Evolutionary conservation across 2,888 invertebrate species (phyloP), one percentile per base, ranked within the genome.

Genomic region (Busseola fusca): DNA sequence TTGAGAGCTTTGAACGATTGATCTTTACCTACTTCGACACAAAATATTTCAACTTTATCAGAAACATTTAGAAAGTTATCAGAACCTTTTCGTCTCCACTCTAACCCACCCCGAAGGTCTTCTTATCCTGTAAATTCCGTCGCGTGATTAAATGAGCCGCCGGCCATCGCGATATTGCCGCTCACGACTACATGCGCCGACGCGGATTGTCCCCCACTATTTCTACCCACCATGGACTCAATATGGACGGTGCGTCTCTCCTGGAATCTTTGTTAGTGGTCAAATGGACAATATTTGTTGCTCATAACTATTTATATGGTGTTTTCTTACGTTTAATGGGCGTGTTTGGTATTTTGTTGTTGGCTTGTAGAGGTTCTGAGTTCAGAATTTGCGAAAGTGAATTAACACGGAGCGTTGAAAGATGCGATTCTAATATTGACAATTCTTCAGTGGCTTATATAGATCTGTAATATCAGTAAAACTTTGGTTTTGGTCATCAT

Each of bases 91-190:
- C 76, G 12, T 75, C 78, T 90, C 92, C 90, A 89, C 69, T 83
- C 58, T 87, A 25, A 16, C 37, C 37, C 1, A 76, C 37, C 82
- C 50, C 45, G 64, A 84, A 73, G 87, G 85, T 88, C 88, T 85
- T 85, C 87, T 87, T 87, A 87, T 86, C 87, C 88, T 87, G 87
- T 89, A 91, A 93, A 96, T 96, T 95, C 96, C 95, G 87, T 82
- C 93, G 91, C 93, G 96, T 95, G 96, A 96, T 95, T 94, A 96
- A 95, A 96, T 95, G 96, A 95, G 95, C 95, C 91, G 92, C 88
- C 91, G 92, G 93, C 93, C 92, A 94, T 93, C 92, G 92, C 91
- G 91, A 94, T 94, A 94, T 95, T 95, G 94, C 94, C 89, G 89
- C 84, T 91, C 89, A 87, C 88, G 89, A 90, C 88, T 86, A 83